Evolutionary conservation across 1,140 invertebrate species (phyloP), one percentile per base, ranked within the genome.

Genomic region (Eubasilissa regina): DNA sequence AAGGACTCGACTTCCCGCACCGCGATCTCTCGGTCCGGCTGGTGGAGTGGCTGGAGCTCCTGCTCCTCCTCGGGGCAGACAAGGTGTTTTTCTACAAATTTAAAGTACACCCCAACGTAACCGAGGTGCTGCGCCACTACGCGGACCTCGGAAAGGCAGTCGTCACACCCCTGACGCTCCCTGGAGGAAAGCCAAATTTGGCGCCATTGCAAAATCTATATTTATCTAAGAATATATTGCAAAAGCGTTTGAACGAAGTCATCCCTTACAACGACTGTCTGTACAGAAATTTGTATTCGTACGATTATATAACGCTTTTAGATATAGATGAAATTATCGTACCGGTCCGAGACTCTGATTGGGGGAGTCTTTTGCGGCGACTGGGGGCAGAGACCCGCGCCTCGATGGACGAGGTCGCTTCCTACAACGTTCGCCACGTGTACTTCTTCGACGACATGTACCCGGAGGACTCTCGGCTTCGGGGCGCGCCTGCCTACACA

Each of bases 261-360:
- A 97, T 98, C 83, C 97, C 97, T 0, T 98, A 98, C 89, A 99
- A 99, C 87, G 97, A 99, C 86, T 99, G 97, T 85, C 90, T 99
- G 1, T 98, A 99, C 88, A 94, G 97, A 83, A 95, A 97, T 85
- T 92, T 97, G 88, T 97, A 97, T 85, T 90, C 93, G 47, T 98
- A 98, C 86, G 93, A 96, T 66, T 98, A 97, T 88, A 94, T 98
- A 35, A 95, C 95, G 0, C 88, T 98, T 12, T 88, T 98, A 25
- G 97, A 98, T 84, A 95, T 96, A 55, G 97, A 98, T 86, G 97
- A 99, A 87, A 94, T 98, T 53, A 97, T 98, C 78, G 97, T 98
- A 93, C 97, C 97, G 1, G 89, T 97, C n/a, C 91, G 93, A 79
- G 92, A 93, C 64, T 85, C 87, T 0, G 92, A 93, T 58, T 98